Conservation (phyloP, 2,888 invertebrate species). For the Pristionchus mayeri region DNA sequence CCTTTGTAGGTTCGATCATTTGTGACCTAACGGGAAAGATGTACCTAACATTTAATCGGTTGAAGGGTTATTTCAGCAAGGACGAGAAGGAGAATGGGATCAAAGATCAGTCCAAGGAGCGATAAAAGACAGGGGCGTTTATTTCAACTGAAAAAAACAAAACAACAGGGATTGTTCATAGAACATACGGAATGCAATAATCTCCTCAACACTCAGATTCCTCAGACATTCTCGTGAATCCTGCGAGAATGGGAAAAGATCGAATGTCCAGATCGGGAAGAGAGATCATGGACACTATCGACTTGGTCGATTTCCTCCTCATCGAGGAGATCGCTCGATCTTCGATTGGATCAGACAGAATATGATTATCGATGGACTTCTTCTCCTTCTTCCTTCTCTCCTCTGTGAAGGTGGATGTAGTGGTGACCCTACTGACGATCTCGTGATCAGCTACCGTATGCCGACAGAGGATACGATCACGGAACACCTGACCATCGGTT, state of each 20-base stretch:
- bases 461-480: conserved; percentile 6
- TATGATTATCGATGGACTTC: background rate
- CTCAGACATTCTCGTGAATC: conserved; percentile 22
- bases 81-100: no score
- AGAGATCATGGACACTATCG: background rate
- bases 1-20: no score
- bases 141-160: background rate
- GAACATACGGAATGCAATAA: no score
- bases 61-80: no score
- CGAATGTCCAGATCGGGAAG: background rate
- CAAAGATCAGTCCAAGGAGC: no score
- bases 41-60: no score
- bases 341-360: background rate
- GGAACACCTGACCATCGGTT: conserved; percentile 18
- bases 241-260: conserved; percentile 12
- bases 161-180: background rate
- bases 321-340: background rate
- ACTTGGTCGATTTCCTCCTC: background rate
- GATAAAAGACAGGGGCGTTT: no score
- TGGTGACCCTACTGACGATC: background rate
- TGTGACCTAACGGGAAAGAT: no score
- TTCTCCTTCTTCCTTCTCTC: background rate
- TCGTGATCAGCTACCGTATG: background rate
- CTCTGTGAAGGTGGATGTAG: background rate
- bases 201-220: conserved; percentile 7